Conservation (phyloP, 2,113 vertebrate genomes). For the Canis aureus region DNA sequence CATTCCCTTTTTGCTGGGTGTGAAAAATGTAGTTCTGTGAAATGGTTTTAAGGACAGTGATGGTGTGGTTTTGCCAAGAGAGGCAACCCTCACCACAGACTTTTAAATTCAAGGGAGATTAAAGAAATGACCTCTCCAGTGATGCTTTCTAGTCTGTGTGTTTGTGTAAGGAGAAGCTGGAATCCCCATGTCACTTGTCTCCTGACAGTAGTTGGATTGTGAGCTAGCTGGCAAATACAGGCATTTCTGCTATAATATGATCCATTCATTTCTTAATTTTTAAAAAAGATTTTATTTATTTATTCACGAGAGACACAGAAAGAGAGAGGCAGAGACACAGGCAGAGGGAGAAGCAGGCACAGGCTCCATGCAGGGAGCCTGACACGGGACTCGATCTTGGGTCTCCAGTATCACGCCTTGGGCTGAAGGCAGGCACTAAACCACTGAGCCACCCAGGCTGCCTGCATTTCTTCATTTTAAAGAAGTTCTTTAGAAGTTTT, state of each 20-base stretch:
- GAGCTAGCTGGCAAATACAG: not conserved
- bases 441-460: no score
- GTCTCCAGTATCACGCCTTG: no score
- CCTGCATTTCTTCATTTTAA: not conserved
- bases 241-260: conserved; percentile 9
- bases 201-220: not conserved
- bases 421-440: no score
- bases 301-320: no score
- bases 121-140: not conserved
- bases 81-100: not conserved
- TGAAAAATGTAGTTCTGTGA: conserved; percentile 60
- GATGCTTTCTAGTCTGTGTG: not conserved
- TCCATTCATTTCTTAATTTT: not conserved
- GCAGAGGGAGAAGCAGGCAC: no score
- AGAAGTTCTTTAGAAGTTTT: not conserved
- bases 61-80: conserved; percentile 26
- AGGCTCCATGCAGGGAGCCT: no score
- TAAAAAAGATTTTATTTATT: no score
- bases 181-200: not conserved
- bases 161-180: not conserved
- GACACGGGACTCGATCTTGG: no score
- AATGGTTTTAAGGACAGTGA: conserved; percentile 49
- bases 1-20: conserved; percentile 62
- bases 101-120: conserved; percentile 30
- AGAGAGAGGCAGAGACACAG: no score